Evolutionary conservation across 2,888 invertebrate genomes (phyloP), one percentile per base, ranked within the genome.

Genomic region (Onthophagus sagittarius): DNA sequence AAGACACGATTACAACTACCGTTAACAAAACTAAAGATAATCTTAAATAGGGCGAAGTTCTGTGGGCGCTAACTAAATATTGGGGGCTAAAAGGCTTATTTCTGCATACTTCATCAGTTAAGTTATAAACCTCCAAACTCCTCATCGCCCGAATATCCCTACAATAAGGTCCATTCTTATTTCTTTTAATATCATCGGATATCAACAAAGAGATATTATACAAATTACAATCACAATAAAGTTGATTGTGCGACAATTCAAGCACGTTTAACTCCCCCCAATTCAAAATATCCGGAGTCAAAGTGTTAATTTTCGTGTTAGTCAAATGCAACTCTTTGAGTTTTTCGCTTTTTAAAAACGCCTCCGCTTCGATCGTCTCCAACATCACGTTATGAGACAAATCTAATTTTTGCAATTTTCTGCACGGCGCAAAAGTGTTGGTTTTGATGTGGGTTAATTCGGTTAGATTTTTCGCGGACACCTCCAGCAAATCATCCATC

Each of bases 141-240:
- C 69, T 72, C 15, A 76, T 79, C 6, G 76, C 79, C 70, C 78
- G 77, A 4, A 79, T 76, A 73, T 84, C 80, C 3, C 79, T 77
- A 74, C 85, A 85, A 63, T 73, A 79, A 0, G 84, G 84, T 1
- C 81, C 82, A 62, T 83, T 79, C 70, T 76, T 75, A 11, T 77
- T 76, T 63, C 77, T 76, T 63, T 76, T 82, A 23, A 84, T 81
- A 7, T 77, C 77, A 7, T 73, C 75, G 5, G 78, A 74, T 63
- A 85, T 73, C 11, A 77, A 77, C 64, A 69, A 75, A 0, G 81
- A 77, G n/a, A 85, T 83, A 72, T 84, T 82, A 75, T 81, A 83
- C 7, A 88, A 77, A 3, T 85, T 82, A 80, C 92, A 92, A 80
- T 89, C 89, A 81, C 92, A 92, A 63, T 88, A 83, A 88, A 92